Percentiles rank a stretch among this genome's conserved stretches.
These are phyloP conservation scores for Prochilodus magdalenae DNA, from an alignment of 2,113 vertebrate species.

Conservation along the genomic window DNA sequence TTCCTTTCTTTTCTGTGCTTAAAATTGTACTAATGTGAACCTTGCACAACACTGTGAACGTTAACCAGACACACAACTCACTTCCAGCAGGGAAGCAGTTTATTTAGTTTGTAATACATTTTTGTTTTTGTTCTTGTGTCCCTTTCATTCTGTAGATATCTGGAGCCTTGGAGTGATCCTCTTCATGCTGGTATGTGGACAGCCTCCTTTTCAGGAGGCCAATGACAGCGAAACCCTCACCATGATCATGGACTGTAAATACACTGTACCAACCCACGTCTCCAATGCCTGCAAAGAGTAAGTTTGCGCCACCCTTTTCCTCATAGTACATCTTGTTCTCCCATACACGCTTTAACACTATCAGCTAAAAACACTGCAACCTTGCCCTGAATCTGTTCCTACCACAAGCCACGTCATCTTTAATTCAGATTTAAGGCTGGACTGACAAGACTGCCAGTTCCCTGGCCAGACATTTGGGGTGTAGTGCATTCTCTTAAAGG, in stretches of 20 bases:
- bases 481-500: background rate
- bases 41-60: no score
- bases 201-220: conserved; percentile 97
- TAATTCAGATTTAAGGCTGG: background rate
- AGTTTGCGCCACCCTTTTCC: conserved; percentile 65
- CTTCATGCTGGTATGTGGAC: conserved; percentile 98
- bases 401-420: background rate
- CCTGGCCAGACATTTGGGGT: background rate
- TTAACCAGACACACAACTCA: no score
- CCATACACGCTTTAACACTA: background rate
- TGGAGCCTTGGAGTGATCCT: conserved; percentile 98
- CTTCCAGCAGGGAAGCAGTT: no score
- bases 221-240: conserved; percentile 98
- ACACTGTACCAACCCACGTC: conserved; percentile 91
- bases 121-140: no score
- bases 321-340: background rate
- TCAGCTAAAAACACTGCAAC: background rate
- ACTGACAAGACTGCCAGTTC: background rate
- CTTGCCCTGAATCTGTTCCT: background rate
- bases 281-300: conserved; percentile 95
- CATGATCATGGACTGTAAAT: conserved; percentile 99
- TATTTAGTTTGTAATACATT: no score
- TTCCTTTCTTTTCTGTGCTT: no score
- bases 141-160: conserved; percentile 82
- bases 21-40: no score